Conservation (phyloP, 2,797 vertebrate genomes). For the Melopsittacus undulatus region DNA sequence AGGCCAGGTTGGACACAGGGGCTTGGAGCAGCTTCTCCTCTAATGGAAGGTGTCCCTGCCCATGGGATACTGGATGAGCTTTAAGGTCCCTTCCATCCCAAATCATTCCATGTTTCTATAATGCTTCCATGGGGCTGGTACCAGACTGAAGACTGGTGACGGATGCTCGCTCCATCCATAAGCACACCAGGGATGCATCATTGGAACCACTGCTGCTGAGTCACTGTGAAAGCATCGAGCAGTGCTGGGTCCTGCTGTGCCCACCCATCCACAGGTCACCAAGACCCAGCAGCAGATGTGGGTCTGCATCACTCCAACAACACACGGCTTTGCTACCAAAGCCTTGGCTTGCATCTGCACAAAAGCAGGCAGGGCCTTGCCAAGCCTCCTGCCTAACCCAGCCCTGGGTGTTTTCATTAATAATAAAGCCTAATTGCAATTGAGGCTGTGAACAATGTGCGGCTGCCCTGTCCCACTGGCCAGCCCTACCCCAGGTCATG, state of each 20-base stretch:
- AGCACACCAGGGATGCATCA: neutral
- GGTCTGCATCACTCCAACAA: neutral
- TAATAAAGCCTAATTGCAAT: neutral
- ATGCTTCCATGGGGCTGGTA: neutral
- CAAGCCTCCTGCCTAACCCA: neutral
- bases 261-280: neutral
- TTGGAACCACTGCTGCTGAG: neutral
- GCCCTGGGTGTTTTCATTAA: neutral
- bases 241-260: neutral
- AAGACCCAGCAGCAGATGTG: fast-evolving
- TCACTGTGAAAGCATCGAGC: fast-evolving
- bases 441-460: neutral
- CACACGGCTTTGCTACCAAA: fast-evolving
- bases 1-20: neutral
- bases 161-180: neutral
- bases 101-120: neutral
- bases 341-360: neutral
- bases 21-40: neutral
- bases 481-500: neutral
- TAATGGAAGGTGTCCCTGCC: neutral
- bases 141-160: fast-evolving
- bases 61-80: too few species aligned
- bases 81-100: neutral
- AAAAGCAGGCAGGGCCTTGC: neutral
- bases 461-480: fast-evolving